A percentile compares a stretch with the other conserved stretches of the same genome.
phyloP scores from a whole-genome alignment of 1,140 invertebrate species.

The Dysdera silvatica region DNA sequence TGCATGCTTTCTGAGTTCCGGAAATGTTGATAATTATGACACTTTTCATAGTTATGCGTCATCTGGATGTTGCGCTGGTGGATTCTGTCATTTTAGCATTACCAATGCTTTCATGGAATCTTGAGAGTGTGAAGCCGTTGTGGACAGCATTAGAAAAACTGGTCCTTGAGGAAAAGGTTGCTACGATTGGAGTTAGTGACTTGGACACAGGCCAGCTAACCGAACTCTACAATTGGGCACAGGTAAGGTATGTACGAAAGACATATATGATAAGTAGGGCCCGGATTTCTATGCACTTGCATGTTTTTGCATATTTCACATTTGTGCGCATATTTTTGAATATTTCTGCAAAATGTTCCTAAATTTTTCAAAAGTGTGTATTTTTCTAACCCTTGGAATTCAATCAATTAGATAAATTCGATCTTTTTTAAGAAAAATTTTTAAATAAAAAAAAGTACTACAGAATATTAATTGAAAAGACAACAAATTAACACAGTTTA shows the following conservation, averaged over 20 bases:
- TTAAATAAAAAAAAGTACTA: too few species aligned
- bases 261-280: too few species aligned
- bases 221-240: constrained; percentile 65
- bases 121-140: constrained; percentile 58
- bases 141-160: constrained; percentile 66
- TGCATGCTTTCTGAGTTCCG: constrained; percentile 10
- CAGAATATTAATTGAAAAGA: too few species aligned
- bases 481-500: too few species aligned
- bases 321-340: too few species aligned
- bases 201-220: constrained; percentile 71
- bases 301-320: too few species aligned
- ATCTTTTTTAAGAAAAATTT: too few species aligned
- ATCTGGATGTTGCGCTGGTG: constrained; percentile 56
- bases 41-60: constrained; percentile 53
- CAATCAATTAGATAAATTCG: too few species aligned
- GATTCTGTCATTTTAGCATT: constrained; percentile 69
- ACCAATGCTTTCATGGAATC: constrained; percentile 46
- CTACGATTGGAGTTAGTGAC: constrained; percentile 76
- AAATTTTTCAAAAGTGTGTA: too few species aligned
- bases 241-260: constrained; percentile 46
- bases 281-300: too few species aligned
- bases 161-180: constrained; percentile 56
- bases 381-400: too few species aligned
- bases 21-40: constrained; percentile 15
- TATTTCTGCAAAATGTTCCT: too few species aligned